Evolutionary conservation across 2,113 vertebrate species (phyloP), one percentile per base, ranked within the genome.

Genomic region (Oncorhynchus nerka): DNA sequence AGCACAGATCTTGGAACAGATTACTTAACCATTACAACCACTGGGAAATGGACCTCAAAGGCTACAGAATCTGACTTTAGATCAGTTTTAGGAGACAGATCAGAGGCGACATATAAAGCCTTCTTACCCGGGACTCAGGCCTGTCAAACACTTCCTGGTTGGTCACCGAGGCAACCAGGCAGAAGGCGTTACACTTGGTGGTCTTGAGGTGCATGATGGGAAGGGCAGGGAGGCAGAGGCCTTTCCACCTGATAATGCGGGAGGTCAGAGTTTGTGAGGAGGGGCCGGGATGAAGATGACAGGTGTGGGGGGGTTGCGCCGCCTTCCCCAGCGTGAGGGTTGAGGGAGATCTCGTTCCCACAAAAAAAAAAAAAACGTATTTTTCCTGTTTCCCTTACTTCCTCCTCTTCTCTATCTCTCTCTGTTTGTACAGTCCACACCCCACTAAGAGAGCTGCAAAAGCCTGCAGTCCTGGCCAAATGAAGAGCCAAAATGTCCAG

Each of bases 161-260:
- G 3, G 92, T 91, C 89, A 96, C 91, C 7, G 95, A 96, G 87
- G 96, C 96, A 61, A 98, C 87, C 86, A 99, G 92, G 80, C 96
- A 97, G 85, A 95, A 94, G 80, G 90, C 95, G 74, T 93, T 96
- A 87, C 95, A 96, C 91, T 97, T 95, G 74, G 95, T 95, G 81
- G 94, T 96, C 72, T 96, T 96, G 84, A 99, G 94, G 87, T 98
- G 96, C 97, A 98, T 98, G 78, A 88, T 82, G 83, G 86, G 81
- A 0, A 26, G 75, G 7, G 80, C 76, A 0, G 73, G 71, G 3
- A 84, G 78, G 2, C 19, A 12, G 1, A 88, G 67, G 70, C 80
- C 73, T 70, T 20, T 87, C 62, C 88, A 85, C 81, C 75, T 28
- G 76, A 83, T 39, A 19, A 20, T 39, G 9, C 69, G 68, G 0